Evolutionary conservation across 2,113 vertebrate genomes (phyloP), one percentile per base, ranked within the genome.

Genomic region (Prietella phreatophila): DNA sequence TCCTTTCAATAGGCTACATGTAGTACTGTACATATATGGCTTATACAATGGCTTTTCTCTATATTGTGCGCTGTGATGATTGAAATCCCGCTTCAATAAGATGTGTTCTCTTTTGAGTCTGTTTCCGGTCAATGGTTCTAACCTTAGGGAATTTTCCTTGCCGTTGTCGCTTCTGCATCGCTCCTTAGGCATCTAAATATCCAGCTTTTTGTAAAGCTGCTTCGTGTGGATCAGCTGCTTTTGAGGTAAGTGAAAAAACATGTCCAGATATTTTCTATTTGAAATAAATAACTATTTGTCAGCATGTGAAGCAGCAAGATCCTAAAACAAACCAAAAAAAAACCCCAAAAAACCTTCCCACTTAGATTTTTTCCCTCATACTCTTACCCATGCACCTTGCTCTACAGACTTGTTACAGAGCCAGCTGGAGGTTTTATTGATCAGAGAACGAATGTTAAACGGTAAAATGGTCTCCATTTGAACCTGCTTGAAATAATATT

Each of bases 371-470:
- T 14, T 27, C 3, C 13, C 76, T 20, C 27, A 33, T 7, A n/a
- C n/a, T 30, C 47, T 82, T 42, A 33, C 17, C 9, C 53, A 55
- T 82, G 30, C 30, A 1, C 20, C 9, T 60, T 42, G 58, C 56
- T 82, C 17, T 2, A 33, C 53, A 58, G 30, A 58, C n/a, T 36
- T 58, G 53, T 36, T 81, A 27, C 22, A 82, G 78, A 71, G 63
- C 50, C 53, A 55, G 10, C 25, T 17, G 85, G 78, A 78, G 22
- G 63, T 36, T 36, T 87, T 87, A 87, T 71, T 30, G 85, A 87
- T 87, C 63, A 10, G 25, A 10, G 33, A 85, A 69, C 42, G 71
- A 86, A 60, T 67, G 61, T 69, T 61, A 83, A 25, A 22, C 53
- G 60, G 71, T 60, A 22, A 73, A 71, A 81, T 47, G 58, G 60